Conservation (phyloP, 2,888 invertebrate genomes). For the Drosophila barbarae region DNA sequence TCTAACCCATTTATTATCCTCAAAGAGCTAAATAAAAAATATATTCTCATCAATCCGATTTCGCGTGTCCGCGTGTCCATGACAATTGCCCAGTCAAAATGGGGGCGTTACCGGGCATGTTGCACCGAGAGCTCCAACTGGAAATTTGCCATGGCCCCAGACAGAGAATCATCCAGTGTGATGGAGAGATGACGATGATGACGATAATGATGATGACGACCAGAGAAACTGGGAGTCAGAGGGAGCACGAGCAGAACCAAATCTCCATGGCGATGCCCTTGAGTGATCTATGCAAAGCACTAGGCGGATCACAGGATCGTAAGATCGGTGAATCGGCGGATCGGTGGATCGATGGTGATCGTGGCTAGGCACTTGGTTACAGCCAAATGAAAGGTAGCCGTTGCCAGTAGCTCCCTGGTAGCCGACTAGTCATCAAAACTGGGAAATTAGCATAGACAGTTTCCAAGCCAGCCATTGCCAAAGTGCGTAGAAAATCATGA, state of each 20-base stretch:
- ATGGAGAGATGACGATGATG: slow-evolving; percentile 15
- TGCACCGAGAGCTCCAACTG: slow-evolving; percentile 30
- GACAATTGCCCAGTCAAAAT: slow-evolving; percentile 45
- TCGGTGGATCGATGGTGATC: slow-evolving; percentile 57
- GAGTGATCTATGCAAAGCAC: slow-evolving; percentile 66
- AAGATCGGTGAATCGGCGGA: slow-evolving; percentile 10
- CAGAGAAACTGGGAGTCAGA: slow-evolving; percentile 18
- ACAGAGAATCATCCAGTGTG: slow-evolving; percentile 8
- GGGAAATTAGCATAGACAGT: slow-evolving; percentile 65
- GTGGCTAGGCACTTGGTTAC: slow-evolving; percentile 47
- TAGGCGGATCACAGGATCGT: slow-evolving; percentile 36
- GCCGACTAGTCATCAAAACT: slow-evolving; percentile 61
- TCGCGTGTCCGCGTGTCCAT: slow-evolving; percentile 30
- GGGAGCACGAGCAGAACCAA: slow-evolving; percentile 46
- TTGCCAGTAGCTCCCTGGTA: slow-evolving; percentile 56
- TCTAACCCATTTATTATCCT: slow-evolving; percentile 24
- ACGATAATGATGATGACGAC: slow-evolving; percentile 9
- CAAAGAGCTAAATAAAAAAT: slow-evolving; percentile 1
- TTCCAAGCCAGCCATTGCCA: slow-evolving; percentile 64
- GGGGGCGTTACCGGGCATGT: slow-evolving; percentile 43
- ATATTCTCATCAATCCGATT: slow-evolving; percentile 33
- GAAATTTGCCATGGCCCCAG: slow-evolving; percentile 42
- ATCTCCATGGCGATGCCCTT: slow-evolving; percentile 62
- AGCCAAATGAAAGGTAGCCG: slow-evolving; percentile 50
- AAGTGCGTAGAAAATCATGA: slow-evolving; percentile 59